Base-by-base conservation (phyloP, 1,140 invertebrate genomes). In the Drosophila rufa region DNA sequence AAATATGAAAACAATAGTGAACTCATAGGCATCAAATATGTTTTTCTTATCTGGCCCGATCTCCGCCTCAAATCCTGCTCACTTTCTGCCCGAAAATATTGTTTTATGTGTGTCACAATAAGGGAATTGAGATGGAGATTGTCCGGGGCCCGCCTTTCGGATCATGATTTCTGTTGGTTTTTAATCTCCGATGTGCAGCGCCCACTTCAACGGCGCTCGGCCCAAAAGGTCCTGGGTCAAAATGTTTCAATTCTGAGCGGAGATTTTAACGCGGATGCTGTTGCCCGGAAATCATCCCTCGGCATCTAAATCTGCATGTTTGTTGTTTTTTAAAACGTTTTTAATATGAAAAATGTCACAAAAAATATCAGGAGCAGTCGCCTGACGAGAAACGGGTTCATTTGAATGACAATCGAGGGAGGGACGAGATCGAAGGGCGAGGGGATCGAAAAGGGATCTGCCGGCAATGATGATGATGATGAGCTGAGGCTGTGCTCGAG, bases 301-400 rank as follows among this genome's bases (percentile, higher is more conserved):
- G 25, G 33, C 51, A 79, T 73, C 62, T 64, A 84, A 89, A 89
- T 89, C 84, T 87, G 69, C 77, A 84, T 89, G 84, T 87, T 87
- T 87, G 74, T 87, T 89, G 77, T 89, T 87, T 87, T 89, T 80
- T 78, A 84, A 87, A 87, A 89, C 84, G 84, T 84, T 87, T 87
- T 87, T 87, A 87, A 87, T 87, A 79, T 67, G 84, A 47, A 87
- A 77, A 87, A 87, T 83, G 84, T 87, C 84, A 87, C 84, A 87
- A 89, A 87, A 89, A 80, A 89, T 87, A 79, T 70, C 64, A 57
- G 56, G 19, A 55, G 65, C 33, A 61, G 45, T 43, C 27, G 27
- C 33, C 8, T 43, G 81, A 76, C 36, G 47, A 60, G 46, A 80
- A 89, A 89, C 84, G 85, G 80, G 84, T 87, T 89, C 69, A 87